Evolutionary conservation across 2,797 vertebrate genomes (phyloP).

Genomic region (Gastrophryne carolinensis): DNA sequence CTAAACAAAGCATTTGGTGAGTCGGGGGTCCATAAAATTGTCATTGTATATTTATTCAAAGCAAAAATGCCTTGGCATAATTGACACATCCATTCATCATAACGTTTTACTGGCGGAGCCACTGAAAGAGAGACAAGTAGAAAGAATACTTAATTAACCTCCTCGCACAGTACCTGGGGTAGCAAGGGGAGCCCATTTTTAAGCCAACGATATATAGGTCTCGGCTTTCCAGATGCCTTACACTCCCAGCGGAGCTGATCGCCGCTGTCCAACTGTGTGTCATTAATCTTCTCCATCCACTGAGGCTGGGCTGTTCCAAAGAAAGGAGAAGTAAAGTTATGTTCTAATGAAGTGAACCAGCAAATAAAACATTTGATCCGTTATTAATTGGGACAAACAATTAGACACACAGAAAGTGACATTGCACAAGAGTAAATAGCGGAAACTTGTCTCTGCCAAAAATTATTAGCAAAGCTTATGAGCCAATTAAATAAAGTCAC

Average conservation of each 20-base stretch:
- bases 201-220: slow-evolving; percentile 89
- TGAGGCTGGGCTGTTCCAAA: slow-evolving; percentile 82
- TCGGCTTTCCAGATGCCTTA: slow-evolving; percentile 86
- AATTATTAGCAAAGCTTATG: background rate
- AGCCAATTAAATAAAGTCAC: background rate
- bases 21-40: too few relatives aligned
- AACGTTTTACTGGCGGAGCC: background rate
- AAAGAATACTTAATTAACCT: background rate
- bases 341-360: slow-evolving; percentile 17
- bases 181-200: slow-evolving; percentile 81
- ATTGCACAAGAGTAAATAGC: background rate
- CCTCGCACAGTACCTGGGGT: slow-evolving; percentile 66
- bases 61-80: background rate
- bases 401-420: background rate
- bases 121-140: background rate
- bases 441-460: background rate
- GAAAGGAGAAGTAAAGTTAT: slow-evolving; percentile 25
- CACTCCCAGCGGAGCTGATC: slow-evolving; percentile 92
- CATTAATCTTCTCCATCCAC: slow-evolving; percentile 90
- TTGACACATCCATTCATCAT: background rate
- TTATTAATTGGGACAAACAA: background rate
- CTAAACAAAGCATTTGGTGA: too few relatives aligned
- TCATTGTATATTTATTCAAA: too few relatives aligned
- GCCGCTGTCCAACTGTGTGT: slow-evolving; percentile 90
- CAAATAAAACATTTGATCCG: background rate